These are phyloP conservation scores for Acrocephalus kingi DNA, from an alignment of 2,113 vertebrate species.

Conservation along the genomic window DNA sequence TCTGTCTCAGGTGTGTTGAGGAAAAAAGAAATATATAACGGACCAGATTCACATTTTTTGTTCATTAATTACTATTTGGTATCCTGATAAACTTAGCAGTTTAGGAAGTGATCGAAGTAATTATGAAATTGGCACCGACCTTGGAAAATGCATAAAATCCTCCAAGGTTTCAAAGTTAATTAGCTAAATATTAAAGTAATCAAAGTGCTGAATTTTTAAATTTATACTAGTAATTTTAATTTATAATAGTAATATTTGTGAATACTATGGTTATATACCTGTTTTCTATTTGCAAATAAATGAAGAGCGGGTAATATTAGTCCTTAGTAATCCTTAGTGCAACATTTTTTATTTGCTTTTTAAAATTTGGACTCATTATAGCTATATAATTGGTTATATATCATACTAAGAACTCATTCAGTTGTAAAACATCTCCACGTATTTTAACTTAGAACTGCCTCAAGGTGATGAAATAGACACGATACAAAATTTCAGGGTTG, in stretches of 20 bases:
- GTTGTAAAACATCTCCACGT: slow-evolving; percentile 43
- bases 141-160: not conserved
- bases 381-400: slow-evolving; percentile 64
- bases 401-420: slow-evolving; percentile 67
- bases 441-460: slow-evolving; percentile 67
- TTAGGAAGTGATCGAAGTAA: not conserved
- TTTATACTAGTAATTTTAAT: not conserved
- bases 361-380: slow-evolving; percentile 66
- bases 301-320: slow-evolving; percentile 13
- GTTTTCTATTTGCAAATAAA: slow-evolving; percentile 48
- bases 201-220: not conserved
- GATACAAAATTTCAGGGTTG: slow-evolving; percentile 52
- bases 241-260: not conserved
- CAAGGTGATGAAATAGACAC: slow-evolving; percentile 63
- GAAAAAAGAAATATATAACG: not conserved
- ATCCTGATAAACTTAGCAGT: not conserved
- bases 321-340: slow-evolving; percentile 52
- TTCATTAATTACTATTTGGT: not conserved
- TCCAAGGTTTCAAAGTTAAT: slow-evolving; percentile 19
- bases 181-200: slow-evolving; percentile 1
- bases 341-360: slow-evolving; percentile 69
- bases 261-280: not conserved
- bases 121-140: not conserved
- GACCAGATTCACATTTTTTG: not conserved
- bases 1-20: not conserved